These are phyloP conservation scores for Epistrophe eligans DNA, from an alignment of 2,888 invertebrate genomes.

Conservation along the genomic window DNA sequence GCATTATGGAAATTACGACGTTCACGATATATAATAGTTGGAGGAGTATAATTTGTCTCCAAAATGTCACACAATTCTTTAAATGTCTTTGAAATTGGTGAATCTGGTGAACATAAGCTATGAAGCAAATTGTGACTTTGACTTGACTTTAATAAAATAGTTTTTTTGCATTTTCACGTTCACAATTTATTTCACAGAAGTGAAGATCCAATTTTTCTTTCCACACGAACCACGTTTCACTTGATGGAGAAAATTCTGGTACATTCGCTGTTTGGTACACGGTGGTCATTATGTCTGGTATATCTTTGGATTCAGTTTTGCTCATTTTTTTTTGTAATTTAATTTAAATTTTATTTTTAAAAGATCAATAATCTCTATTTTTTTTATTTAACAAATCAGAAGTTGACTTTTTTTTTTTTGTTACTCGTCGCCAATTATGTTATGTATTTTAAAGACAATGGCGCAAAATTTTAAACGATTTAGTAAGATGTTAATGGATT, in stretches of 20 bases:
- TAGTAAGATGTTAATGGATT: too few relatives aligned
- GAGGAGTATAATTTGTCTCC: slow-evolving; percentile 37
- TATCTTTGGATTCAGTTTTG: background rate
- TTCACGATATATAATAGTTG: slow-evolving; percentile 22
- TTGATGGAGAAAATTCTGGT: slow-evolving; percentile 28
- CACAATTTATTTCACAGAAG: slow-evolving; percentile 38
- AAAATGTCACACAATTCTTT: slow-evolving; percentile 44
- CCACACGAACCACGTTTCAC: slow-evolving; percentile 43
- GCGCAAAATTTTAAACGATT: too few relatives aligned
- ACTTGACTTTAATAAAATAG: slow-evolving; percentile 52
- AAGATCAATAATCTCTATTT: too few relatives aligned
- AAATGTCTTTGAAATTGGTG: slow-evolving; percentile 38
- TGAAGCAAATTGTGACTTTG: slow-evolving; percentile 48
- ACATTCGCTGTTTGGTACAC: slow-evolving; percentile 47
- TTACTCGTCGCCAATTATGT: too few relatives aligned
- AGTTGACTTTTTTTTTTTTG: too few relatives aligned
- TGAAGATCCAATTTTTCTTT: slow-evolving; percentile 40
- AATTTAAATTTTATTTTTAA: too few relatives aligned
- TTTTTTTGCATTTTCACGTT: slow-evolving; percentile 15
- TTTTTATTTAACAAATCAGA: too few relatives aligned
- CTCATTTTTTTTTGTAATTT: too few relatives aligned
- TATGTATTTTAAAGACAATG: too few relatives aligned
- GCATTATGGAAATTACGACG: slow-evolving; percentile 9
- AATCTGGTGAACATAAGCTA: slow-evolving; percentile 43
- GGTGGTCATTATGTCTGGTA: slow-evolving; percentile 44